These are phyloP conservation scores for Enteromius radiatus DNA, from an alignment of 2,797 vertebrate genomes.

Conservation along the genomic window DNA sequence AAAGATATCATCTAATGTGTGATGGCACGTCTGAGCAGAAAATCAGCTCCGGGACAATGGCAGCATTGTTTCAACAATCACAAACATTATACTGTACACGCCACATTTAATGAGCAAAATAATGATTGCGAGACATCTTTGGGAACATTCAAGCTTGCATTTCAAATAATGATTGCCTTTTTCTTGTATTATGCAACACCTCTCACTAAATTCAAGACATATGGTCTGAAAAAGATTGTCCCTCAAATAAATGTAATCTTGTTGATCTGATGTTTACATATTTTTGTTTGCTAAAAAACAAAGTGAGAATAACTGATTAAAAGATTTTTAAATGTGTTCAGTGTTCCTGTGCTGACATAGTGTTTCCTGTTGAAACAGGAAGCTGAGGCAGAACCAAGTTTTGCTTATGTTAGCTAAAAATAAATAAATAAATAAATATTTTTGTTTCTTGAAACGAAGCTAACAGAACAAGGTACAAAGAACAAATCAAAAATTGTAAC, in stretches of 20 bases:
- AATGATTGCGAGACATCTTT: neutral
- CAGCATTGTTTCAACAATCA: constrained; percentile 24
- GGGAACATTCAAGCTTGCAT: neutral
- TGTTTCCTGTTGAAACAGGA: neutral
- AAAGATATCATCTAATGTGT: constrained; percentile 41
- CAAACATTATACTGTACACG: neutral
- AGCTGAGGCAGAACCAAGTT: neutral
- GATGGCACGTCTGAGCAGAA: constrained; percentile 31
- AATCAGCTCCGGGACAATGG: constrained; percentile 32
- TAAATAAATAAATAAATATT: neutral
- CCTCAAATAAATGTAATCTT: neutral
- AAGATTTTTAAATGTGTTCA: neutral
- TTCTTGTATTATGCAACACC: neutral
- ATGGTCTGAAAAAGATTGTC: neutral
- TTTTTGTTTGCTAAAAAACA: neutral
- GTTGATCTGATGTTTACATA: neutral
- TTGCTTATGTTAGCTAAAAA: neutral
- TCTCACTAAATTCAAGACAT: neutral
- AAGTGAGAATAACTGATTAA: neutral
- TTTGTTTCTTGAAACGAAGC: neutral
- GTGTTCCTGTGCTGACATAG: neutral
- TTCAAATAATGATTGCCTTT: neutral
- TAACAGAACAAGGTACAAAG: neutral
- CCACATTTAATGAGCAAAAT: constrained; percentile 18
- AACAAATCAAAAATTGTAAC: neutral